phyloP scores from a whole-genome alignment of 2,888 invertebrate species.

The Odontothrips loti region DNA sequence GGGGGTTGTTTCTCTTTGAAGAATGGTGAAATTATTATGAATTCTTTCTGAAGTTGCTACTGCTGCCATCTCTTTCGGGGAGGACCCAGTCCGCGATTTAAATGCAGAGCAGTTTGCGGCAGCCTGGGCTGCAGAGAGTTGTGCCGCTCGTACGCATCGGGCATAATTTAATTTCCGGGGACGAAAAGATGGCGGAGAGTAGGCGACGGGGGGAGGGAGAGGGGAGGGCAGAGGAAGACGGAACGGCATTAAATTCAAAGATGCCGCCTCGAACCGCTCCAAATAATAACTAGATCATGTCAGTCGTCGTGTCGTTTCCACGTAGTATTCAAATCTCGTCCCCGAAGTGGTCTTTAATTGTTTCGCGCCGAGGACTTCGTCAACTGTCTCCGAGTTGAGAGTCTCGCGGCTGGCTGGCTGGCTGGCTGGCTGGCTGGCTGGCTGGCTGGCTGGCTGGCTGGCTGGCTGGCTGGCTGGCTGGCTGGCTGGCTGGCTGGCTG shows the following conservation, averaged over 20 bases:
- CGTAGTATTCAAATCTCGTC: background rate
- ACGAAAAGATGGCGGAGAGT: background rate
- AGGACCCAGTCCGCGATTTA: background rate
- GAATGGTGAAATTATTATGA: conserved; percentile 21
- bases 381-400: background rate
- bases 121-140: conserved; percentile 14
- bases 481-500: too few species aligned
- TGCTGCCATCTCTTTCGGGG: background rate
- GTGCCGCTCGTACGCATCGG: conserved; percentile 11
- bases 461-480: too few species aligned
- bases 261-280: conserved; percentile 3
- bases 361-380: background rate
- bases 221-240: background rate
- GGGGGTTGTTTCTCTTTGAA: conserved; percentile 10
- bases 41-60: background rate
- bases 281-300: conserved; percentile 18
- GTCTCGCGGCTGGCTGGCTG: background rate
- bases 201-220: background rate
- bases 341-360: background rate
- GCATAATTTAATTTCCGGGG: conserved; percentile 16
- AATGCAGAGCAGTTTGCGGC: conserved; percentile 23
- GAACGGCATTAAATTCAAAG: background rate
- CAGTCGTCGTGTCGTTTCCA: conserved; percentile 5
- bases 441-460: too few species aligned
- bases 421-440: too few species aligned